phyloP scores from a whole-genome alignment of 2,113 vertebrate genomes.

The Pavo muticus region DNA sequence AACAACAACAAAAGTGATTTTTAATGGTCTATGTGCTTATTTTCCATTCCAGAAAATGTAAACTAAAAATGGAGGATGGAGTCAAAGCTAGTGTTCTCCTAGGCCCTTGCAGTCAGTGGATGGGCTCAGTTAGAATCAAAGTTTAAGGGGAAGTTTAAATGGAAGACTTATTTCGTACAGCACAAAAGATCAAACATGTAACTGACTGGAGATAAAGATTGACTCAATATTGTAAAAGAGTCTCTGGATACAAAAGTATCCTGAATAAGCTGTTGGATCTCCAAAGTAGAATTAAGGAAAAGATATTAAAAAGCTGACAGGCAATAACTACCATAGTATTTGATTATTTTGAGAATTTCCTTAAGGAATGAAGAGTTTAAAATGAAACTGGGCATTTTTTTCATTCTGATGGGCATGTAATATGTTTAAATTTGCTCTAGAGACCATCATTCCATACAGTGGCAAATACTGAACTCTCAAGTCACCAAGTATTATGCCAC shows the following conservation, averaged over 20 bases:
- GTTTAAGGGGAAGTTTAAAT: neutral
- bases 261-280: neutral
- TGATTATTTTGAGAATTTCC: conserved; percentile 27
- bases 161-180: neutral
- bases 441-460: neutral
- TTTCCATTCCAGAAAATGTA: neutral
- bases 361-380: conserved; percentile 10
- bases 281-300: conserved; percentile 35
- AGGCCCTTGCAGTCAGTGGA: neutral
- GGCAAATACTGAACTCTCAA: neutral
- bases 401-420: neutral
- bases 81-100: neutral
- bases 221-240: neutral
- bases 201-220: neutral
- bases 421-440: neutral
- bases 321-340: neutral
- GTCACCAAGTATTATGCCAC: neutral
- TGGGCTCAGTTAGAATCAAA: neutral
- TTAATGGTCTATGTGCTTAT: neutral
- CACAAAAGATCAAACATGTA: neutral
- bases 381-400: neutral
- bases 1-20: neutral
- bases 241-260: neutral
- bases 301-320: conserved; percentile 2
- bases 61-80: neutral